Conservation (phyloP, 2,888 invertebrate species). For the Scaptomyza parva region DNA sequence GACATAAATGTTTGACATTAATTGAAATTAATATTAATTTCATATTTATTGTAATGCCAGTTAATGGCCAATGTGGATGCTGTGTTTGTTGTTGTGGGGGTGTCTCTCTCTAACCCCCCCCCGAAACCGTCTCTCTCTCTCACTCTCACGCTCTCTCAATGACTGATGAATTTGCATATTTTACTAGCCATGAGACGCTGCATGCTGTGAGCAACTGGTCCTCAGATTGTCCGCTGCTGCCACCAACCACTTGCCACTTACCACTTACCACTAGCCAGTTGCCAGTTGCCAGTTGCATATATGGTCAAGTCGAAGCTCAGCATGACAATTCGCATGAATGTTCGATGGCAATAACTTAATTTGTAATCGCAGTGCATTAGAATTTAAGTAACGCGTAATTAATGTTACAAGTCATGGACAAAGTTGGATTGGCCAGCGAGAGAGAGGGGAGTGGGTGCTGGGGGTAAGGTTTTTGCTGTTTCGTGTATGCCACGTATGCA, state of each 20-base stretch:
- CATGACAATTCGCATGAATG: constrained; percentile 81
- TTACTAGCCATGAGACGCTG: constrained; percentile 35
- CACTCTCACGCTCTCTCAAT: not conserved
- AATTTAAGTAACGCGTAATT: constrained; percentile 85
- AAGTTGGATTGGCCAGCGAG: constrained; percentile 6
- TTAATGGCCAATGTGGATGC: constrained; percentile 58
- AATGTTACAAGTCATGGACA: constrained; percentile 82
- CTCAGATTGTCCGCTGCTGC: constrained; percentile 16
- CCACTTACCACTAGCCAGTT: constrained; percentile 17
- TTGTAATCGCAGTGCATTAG: constrained; percentile 84
- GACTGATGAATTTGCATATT: constrained; percentile 74
- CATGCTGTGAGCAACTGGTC: constrained; percentile 74
- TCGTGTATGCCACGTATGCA: constrained; percentile 48
- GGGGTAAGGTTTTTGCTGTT: constrained; percentile 3
- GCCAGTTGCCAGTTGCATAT: constrained; percentile 26
- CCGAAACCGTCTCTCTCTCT: not conserved
- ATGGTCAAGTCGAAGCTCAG: constrained; percentile 66
- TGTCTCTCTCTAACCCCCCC: constrained; percentile 33
- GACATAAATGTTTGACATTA: constrained; percentile 84
- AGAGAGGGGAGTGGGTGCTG: constrained; percentile 21
- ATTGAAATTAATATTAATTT: constrained; percentile 84
- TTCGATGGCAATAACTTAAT: constrained; percentile 84
- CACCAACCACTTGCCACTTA: not conserved
- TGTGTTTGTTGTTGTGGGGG: constrained; percentile 47
- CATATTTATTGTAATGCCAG: constrained; percentile 80